Conservation (phyloP, 2,888 invertebrate species). For the Panorpa germanica region DNA sequence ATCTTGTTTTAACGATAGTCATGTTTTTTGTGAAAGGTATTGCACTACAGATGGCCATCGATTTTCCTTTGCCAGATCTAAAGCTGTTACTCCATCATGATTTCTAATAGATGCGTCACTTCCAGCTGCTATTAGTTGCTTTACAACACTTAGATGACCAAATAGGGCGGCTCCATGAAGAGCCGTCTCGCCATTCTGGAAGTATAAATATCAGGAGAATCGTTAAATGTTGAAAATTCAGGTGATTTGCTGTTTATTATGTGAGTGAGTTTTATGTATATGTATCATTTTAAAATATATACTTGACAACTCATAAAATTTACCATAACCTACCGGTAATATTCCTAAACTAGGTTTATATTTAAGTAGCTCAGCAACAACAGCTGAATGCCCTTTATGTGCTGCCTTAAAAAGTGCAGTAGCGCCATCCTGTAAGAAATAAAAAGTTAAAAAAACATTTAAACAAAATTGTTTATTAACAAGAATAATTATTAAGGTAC, state of each 20-base stretch:
- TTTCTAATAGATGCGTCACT: constrained; percentile 48
- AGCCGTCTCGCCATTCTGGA: constrained; percentile 79
- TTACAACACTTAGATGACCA: constrained; percentile 64
- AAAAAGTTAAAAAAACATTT: constrained; percentile 8
- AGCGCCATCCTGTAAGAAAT: constrained; percentile 60
- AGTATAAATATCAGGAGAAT: constrained; percentile 14
- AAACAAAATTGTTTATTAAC: constrained; percentile 5
- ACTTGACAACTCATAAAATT: constrained; percentile 8
- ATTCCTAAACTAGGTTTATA: constrained; percentile 65
- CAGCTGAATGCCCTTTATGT: constrained; percentile 82
- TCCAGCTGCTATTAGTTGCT: constrained; percentile 51
- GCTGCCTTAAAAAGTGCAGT: constrained; percentile 88
- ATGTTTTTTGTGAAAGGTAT: too few relatives aligned
- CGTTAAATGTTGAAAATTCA: constrained; percentile 5
- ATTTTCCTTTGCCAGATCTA: constrained; percentile 37
- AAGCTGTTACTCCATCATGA: constrained; percentile 48
- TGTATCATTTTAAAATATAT: constrained; percentile 3
- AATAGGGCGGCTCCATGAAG: constrained; percentile 83
- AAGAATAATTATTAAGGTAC: constrained; percentile 14
- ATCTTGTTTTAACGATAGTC: too few relatives aligned
- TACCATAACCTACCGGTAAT: constrained; percentile 43
- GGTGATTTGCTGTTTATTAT: neutral
- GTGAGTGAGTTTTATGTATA: neutral
- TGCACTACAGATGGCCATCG: constrained; percentile 23
- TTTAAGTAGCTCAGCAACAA: constrained; percentile 66